A percentile compares a stretch with the other conserved stretches of the same genome.
Evolutionary conservation across 1,140 invertebrate genomes (phyloP).

Genomic region (Solen grandis): DNA sequence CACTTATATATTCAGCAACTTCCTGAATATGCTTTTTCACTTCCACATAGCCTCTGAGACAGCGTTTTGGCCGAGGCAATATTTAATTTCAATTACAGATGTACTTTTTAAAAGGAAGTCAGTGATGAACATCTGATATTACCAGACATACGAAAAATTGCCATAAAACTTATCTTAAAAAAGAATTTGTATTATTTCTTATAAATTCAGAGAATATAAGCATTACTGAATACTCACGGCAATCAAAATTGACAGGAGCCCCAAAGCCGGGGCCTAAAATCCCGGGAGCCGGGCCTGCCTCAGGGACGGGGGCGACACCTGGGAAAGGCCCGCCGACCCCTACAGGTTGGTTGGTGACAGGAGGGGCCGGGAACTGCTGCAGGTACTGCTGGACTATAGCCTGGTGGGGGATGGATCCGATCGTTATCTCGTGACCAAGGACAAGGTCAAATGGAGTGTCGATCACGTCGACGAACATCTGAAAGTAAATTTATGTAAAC

Average conservation of each 20-base stretch:
- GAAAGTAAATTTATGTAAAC: background rate
- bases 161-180: too few relatives aligned
- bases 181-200: background rate
- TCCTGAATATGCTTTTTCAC: too few relatives aligned
- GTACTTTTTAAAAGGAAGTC: background rate
- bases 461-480: slow-evolving; percentile 3
- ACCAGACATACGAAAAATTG: too few relatives aligned
- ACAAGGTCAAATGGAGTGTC: slow-evolving; percentile 46
- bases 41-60: too few relatives aligned
- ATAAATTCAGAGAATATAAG: background rate
- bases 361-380: background rate
- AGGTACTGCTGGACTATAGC: slow-evolving; percentile 27
- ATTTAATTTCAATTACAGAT: background rate
- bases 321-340: background rate
- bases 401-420: slow-evolving; percentile 36
- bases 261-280: background rate
- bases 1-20: background rate
- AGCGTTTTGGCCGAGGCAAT: too few relatives aligned
- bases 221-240: slow-evolving; percentile 15
- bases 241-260: slow-evolving; percentile 32
- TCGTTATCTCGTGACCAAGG: slow-evolving; percentile 1
- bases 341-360: background rate
- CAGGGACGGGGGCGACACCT: background rate
- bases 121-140: background rate
- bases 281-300: background rate